Conservation (phyloP, 1,140 invertebrate species). For the Meloidogyne floridensis region DNA sequence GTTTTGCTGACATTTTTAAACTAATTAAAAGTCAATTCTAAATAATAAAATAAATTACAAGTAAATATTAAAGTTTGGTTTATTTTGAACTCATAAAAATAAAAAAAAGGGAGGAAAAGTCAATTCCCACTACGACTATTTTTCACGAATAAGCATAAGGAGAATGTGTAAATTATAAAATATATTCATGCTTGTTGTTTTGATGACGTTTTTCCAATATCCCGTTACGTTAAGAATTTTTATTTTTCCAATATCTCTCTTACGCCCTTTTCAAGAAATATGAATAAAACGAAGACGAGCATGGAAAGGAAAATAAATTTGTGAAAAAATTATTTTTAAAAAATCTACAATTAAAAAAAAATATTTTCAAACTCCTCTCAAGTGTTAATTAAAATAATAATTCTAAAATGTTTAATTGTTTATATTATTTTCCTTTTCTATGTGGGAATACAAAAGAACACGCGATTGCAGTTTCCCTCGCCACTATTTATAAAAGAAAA, state of each 20-base stretch:
- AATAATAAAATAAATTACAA: background rate
- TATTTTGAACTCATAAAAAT: too few species aligned
- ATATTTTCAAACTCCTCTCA: too few species aligned
- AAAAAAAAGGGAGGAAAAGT: background rate
- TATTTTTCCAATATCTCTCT: background rate
- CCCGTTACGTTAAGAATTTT: background rate
- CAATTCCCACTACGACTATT: background rate
- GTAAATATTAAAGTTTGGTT: too few species aligned
- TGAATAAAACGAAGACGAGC: background rate
- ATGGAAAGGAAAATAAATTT: background rate
- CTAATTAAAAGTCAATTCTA: background rate
- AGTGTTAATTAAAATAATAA: background rate
- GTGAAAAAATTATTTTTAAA: too few species aligned
- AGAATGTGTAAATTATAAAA: background rate
- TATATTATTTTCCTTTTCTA: background rate
- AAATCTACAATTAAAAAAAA: too few species aligned
- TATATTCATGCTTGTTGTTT: background rate
- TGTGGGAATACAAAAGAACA: background rate
- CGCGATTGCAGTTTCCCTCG: background rate
- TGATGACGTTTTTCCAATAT: slow-evolving; percentile 8
- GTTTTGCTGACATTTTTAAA: slow-evolving; percentile 88
- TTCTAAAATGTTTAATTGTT: background rate
- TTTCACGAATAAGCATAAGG: background rate
- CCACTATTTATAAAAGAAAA: background rate
- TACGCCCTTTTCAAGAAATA: background rate